These are phyloP conservation scores for Kryptolebias ocellatus DNA, from an alignment of 2,797 vertebrate species.

Conservation along the genomic window DNA sequence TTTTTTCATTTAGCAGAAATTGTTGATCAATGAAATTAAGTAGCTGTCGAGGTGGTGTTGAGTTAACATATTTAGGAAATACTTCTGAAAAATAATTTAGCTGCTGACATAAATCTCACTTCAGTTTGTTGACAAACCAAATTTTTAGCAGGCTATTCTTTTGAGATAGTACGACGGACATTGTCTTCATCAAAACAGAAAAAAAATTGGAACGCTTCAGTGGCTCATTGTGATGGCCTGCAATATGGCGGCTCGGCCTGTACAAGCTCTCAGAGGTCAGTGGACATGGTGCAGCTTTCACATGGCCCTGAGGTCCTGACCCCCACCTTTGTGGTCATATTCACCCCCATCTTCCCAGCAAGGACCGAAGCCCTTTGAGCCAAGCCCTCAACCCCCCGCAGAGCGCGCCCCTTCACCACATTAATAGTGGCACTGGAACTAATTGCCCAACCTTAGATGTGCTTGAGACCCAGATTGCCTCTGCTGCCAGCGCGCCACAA, in stretches of 20 bases:
- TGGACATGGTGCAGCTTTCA: conserved; percentile 78
- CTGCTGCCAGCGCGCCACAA: conserved; percentile 66
- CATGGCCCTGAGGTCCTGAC: conserved; percentile 83
- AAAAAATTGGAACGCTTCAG: conserved; percentile 23
- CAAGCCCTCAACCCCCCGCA: conserved; percentile 74
- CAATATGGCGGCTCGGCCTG: conserved; percentile 28
- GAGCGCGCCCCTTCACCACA: conserved; percentile 79
- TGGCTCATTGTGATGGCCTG: conserved; percentile 12
- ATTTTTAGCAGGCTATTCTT: neutral
- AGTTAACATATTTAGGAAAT: conserved; percentile 6
- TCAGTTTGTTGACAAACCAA: neutral
- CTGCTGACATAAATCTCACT: neutral
- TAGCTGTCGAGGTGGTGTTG: neutral
- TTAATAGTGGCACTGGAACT: conserved; percentile 84
- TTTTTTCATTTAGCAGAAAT: neutral
- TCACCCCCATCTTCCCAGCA: conserved; percentile 50
- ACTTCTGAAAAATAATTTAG: neutral
- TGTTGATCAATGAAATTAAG: neutral
- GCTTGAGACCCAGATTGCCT: conserved; percentile 78
- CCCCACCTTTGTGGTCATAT: conserved; percentile 73
- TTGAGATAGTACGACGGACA: conserved; percentile 2
- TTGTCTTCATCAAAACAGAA: conserved; percentile 21
- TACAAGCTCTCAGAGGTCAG: conserved; percentile 62
- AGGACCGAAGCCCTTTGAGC: conserved; percentile 76
- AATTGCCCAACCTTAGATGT: conserved; percentile 82